Base-by-base conservation (phyloP, 2,113 vertebrate species). In the Callipepla californica region DNA sequence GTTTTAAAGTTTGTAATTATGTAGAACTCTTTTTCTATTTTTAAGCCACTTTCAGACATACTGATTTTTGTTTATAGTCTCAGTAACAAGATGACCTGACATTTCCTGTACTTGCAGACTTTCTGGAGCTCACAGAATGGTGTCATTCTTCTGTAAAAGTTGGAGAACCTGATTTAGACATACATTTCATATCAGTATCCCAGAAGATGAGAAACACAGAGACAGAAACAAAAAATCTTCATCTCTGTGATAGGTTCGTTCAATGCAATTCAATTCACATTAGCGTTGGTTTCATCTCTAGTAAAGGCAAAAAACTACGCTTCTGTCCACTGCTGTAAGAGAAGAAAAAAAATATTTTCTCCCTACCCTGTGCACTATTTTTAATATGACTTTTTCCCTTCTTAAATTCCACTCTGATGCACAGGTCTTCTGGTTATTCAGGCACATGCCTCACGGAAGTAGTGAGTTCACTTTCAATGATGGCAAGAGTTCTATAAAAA, bases 61-160 rank as follows among this genome's bases (percentile, higher is more conserved):
- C 40, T 53, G 85, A 78, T 93, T 96, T 94, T 94, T 91, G 74
- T 87, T 91, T 92, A 85, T 80, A 85, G 74, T 95, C 82, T 89
- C 84, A 89, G 83, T 92, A 95, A 91, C 92, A 95, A 68, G 87
- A 85, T 89, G 91, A 94, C 85, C 88, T 78, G 95, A 90, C 68
- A 73, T 50, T 84, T 93, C 50, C 62, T 78, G 80, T 36, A 80
- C 59, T 87, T 95, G 73, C 77, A 92, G 80, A 89, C 16, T 0
- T 91, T 85, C 90, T 93, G 72, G 40, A 90, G 67, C 85, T 93
- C 75, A 66, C 8, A 10, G 1, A 7, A 42, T 88, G 61, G 30
- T 16, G 1, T 76, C 20, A 42, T 63, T 77, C 73, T 65, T 76
- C 67, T 48, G 14, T 61, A 66, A 58, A 90, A 87, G 2, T 13